phyloP scores from a whole-genome alignment of 1,140 invertebrate genomes.

The Pogonus chalceus region DNA sequence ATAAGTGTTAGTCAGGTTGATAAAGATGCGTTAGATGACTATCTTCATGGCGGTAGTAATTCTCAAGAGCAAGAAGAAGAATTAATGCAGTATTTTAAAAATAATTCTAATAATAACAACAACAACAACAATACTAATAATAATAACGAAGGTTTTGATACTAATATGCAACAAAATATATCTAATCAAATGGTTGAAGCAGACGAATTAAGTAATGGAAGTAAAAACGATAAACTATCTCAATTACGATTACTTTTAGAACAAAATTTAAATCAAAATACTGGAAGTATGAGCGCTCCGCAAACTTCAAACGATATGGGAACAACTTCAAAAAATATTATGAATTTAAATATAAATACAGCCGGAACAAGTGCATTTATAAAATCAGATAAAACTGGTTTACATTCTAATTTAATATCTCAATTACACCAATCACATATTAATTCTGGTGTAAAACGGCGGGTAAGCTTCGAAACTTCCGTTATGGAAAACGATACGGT shows the following conservation, averaged over 20 bases:
- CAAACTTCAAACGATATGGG: slow-evolving; percentile 10
- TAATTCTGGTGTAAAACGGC: slow-evolving; percentile 32
- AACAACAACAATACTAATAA: no score
- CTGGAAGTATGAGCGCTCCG: slow-evolving; percentile 17
- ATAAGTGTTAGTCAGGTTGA: slow-evolving; percentile 62
- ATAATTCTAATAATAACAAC: slow-evolving; percentile 35
- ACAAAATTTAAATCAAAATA: slow-evolving; percentile 47
- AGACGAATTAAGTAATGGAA: slow-evolving; percentile 31
- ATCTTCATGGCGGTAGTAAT: slow-evolving; percentile 58
- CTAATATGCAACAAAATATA: slow-evolving; percentile 2
- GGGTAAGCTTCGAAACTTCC: slow-evolving; percentile 52
- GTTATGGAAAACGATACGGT: slow-evolving; percentile 30
- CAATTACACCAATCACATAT: slow-evolving; percentile 10
- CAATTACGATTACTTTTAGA: slow-evolving; percentile 61
- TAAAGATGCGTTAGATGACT: slow-evolving; percentile 67
- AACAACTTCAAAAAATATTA: slow-evolving; percentile 30
- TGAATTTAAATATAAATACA: slow-evolving; percentile 16
- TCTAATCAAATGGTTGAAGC: slow-evolving; percentile 17
- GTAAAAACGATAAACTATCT: slow-evolving; percentile 54
- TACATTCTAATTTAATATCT: slow-evolving; percentile 15
- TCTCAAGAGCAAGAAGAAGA: slow-evolving; percentile 72
- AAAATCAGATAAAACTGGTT: slow-evolving; percentile 10
- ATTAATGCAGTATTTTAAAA: slow-evolving; percentile 66
- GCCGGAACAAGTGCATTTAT: slow-evolving; percentile 1
- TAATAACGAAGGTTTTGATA: slow-evolving; percentile 14